Base-by-base conservation (phyloP, 2,888 invertebrate genomes). In the Drosophila barbarae region DNA sequence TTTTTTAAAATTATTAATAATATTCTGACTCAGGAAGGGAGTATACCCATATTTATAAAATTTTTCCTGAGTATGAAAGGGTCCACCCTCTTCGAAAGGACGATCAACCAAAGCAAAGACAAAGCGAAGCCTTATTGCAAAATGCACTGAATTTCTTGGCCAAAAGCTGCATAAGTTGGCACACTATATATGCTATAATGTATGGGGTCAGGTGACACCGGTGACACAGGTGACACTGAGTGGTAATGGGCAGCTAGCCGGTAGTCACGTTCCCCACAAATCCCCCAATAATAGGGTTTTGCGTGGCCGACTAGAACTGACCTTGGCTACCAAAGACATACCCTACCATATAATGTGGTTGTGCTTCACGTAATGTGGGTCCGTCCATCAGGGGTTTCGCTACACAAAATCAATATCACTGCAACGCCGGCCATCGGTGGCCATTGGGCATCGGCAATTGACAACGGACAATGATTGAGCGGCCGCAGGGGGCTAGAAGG, bases 391-490 rank as follows among this genome's bases (percentile, higher is more conserved):
- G 63, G 63, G 63, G 63, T 63, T 63, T 63, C 63, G 36, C 65
- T 64, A 51, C 63, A 63, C 35, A 63, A 63, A 63, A 63, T 63
- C 63, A 51, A 63, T 63, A 63, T 44, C 44, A 51, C 63, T 64
- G 63, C 63, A 63, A 38, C 51, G 63, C 21, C 44, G 30, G 30
- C 30, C 46, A 46, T 18, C 18, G 46, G 30, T 47, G 46, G 46
- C 46, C 46, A 47, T 47, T 47, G 46, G 46, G 32, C 63, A 63
- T 63, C 30, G 63, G 65, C 63, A 42, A 63, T 64, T 52, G 63
- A 51, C 65, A 63, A 64, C 52, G 65, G 65, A 51, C 63, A 63
- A 63, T 63, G 63, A 64, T 63, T 63, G 63, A 63, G 42, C 18
- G 65, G 30, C 35, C 54, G 10, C 54, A 13, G 32, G 54, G 54